These are phyloP conservation scores for Clarias macrocephalus DNA, from an alignment of 2,113 vertebrate genomes.

Conservation along the genomic window DNA sequence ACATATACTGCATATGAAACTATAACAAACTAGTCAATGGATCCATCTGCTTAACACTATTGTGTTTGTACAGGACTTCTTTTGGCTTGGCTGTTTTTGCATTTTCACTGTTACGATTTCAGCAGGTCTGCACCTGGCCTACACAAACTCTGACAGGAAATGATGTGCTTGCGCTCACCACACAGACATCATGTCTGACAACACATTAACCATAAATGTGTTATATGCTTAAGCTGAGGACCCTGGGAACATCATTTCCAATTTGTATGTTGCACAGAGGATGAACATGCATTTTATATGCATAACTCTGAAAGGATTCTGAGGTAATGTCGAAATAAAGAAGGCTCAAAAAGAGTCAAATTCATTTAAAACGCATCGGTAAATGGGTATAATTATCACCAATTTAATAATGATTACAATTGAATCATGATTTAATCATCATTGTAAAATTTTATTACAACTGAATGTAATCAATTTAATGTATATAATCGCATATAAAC, in stretches of 20 bases:
- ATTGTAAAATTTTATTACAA: too few relatives aligned
- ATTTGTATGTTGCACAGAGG: neutral
- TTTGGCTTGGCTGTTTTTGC: neutral
- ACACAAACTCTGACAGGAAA: slow-evolving; percentile 35
- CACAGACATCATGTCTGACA: slow-evolving; percentile 16
- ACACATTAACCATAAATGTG: neutral
- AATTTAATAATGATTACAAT: too few relatives aligned
- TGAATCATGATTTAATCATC: too few relatives aligned
- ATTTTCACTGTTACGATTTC: slow-evolving; percentile 2
- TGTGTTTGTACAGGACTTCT: neutral
- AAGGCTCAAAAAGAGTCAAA: neutral
- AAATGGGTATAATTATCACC: too few relatives aligned
- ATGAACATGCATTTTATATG: neutral
- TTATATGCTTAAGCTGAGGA: neutral
- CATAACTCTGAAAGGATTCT: neutral
- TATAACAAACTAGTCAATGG: neutral
- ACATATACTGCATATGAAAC: neutral
- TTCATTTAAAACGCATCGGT: neutral
- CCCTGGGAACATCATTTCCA: neutral
- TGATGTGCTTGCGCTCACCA: neutral
- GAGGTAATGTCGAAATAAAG: neutral
- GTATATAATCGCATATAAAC: too few relatives aligned
- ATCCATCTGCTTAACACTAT: neutral
- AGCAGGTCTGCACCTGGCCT: slow-evolving; percentile 40
- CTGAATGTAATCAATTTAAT: too few relatives aligned